Evolutionary conservation across 2,888 invertebrate species (phyloP).

Genomic region (Leistus spinibarbis): DNA sequence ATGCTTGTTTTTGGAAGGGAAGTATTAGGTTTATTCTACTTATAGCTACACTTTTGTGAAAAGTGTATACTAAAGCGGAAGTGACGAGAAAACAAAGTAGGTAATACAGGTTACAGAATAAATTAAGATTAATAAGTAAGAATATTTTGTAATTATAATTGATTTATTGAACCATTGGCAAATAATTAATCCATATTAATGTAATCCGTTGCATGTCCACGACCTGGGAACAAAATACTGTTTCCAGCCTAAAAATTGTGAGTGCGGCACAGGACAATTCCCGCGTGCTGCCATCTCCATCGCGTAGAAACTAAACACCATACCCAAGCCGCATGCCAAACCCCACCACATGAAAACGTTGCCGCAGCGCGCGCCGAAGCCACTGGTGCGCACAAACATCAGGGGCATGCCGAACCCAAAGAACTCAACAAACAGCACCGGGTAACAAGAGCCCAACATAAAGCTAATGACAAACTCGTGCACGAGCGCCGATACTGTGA

Average conservation of each 20-base stretch:
- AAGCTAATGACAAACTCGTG: constrained; percentile 87
- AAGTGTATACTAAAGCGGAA: too few species aligned
- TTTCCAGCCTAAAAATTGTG: constrained; percentile 46
- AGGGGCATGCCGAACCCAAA: constrained; percentile 69
- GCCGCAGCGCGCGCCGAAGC: too few species aligned
- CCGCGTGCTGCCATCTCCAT: constrained; percentile 85
- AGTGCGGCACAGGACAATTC: constrained; percentile 65
- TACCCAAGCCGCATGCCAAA: constrained; percentile 77
- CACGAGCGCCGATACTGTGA: constrained; percentile 80
- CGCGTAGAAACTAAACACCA: constrained; percentile 76
- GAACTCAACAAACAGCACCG: constrained; percentile 81
- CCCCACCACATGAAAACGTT: constrained; percentile 86
- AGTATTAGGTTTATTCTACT: too few species aligned
- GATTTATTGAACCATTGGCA: too few species aligned
- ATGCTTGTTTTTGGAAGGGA: too few species aligned
- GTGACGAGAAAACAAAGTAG: too few species aligned
- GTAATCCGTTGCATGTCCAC: constrained; percentile 9
- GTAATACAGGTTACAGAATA: too few species aligned
- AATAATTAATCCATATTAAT: too few species aligned
- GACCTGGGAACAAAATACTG: constrained; percentile 24
- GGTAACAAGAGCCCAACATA: constrained; percentile 85
- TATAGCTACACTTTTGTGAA: too few species aligned
- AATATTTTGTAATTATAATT: too few species aligned
- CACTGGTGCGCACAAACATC: constrained; percentile 50
- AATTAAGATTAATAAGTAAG: too few species aligned